Conservation (phyloP, 2,113 vertebrate genomes). For the Parus major region DNA sequence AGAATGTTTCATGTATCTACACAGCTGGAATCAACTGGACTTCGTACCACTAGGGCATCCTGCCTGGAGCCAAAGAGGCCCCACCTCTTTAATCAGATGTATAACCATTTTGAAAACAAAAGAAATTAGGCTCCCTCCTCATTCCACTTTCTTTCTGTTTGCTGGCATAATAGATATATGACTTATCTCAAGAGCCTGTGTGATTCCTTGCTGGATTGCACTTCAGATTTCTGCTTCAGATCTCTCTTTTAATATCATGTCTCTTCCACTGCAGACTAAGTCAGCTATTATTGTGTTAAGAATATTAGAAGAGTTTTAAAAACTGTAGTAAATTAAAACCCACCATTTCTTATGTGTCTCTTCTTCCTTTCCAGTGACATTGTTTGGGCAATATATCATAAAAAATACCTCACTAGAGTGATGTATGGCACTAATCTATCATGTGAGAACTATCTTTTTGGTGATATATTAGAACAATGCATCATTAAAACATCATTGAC, state of each 20-base stretch:
- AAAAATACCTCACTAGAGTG: background rate
- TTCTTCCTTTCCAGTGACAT: conserved; percentile 19
- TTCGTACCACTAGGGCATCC: background rate
- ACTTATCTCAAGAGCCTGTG: background rate
- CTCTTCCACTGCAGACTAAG: background rate
- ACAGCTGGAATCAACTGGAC: background rate
- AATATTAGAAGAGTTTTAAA: conserved; percentile 18
- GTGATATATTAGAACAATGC: conserved; percentile 50
- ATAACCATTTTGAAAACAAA: background rate
- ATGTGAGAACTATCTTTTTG: background rate
- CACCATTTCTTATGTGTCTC: background rate
- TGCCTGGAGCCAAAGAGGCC: background rate
- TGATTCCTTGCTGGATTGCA: background rate
- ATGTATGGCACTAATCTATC: conserved; percentile 51
- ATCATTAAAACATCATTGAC: conserved; percentile 50
- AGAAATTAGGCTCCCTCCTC: background rate
- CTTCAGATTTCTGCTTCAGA: background rate
- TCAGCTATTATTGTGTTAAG: background rate
- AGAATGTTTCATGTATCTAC: background rate
- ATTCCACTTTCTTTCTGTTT: background rate
- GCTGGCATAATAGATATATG: background rate
- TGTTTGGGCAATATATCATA: conserved; percentile 33
- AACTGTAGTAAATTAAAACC: conserved; percentile 26
- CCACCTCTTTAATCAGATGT: background rate
- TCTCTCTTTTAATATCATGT: background rate